Evolutionary conservation across 2,113 vertebrate species (phyloP), one percentile per base, ranked within the genome.

Genomic region (Galeopterus variegatus): DNA sequence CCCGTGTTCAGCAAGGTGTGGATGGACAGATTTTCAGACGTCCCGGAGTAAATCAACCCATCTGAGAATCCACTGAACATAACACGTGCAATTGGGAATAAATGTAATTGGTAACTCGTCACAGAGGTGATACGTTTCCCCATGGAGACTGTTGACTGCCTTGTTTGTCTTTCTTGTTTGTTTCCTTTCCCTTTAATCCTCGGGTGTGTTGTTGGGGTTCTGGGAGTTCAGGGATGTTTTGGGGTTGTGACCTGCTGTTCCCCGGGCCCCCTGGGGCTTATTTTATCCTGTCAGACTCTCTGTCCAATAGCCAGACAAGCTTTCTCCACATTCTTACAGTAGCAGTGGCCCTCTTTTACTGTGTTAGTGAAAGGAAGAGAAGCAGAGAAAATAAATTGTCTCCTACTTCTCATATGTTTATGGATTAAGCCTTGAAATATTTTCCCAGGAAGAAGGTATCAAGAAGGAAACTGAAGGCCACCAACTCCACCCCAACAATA

Each of bases 401-500:
- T 77, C 81, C 36, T 69, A 33, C 19, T 65, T 87, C 48, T 89
- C 11, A 4, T 41, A 21, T 86, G 31, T 72, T 54, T 92, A 24
- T 48, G 79, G 31, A 90, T 62, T 54, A 60, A 96, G 65, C 24
- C 70, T 94, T 92, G 60, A 96, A 83, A 69, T 67, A 70, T 58
- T 92, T 95, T 95, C 86, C 77, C 45, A 76, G 80, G 33, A 73
- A 76, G 52, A 87, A 31, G 3, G 28, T 72, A 88, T 15, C 50
- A 72, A 62, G 50, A 94, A 3, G 23, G 87, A 96, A 76, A 69
- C 14, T 3, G 6, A 80, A 93, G n/a, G 48, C 58, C 18, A 8
- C 50, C 41, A n/a, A 28, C 56, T 31, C 92, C 41, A 86, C 41
- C 52, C 36, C 26, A 84, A 73, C 8, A 45, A 56, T 26, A 60